Base-by-base conservation (phyloP, 1,140 invertebrate genomes). In the Antheraea pernyi region DNA sequence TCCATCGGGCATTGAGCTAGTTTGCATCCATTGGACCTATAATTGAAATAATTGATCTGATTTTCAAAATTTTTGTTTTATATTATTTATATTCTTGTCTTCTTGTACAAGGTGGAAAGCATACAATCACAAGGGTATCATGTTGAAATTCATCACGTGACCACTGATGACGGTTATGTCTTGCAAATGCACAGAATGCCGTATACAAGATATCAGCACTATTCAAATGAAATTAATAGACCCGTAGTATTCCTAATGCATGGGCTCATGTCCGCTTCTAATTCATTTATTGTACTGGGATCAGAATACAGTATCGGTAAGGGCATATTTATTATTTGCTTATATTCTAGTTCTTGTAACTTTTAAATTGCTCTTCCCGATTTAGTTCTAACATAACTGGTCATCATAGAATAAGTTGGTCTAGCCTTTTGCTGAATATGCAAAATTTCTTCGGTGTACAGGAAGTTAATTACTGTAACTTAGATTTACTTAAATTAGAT, bases 241-340 rank as follows among this genome's bases (percentile, higher is more conserved):
- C 85, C 91, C 6, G 80, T 92, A 6, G 93, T 95, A 0, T 91
- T 95, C 13, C 70, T 96, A 7, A 95, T 95, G 88, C 96, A 96
- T 76, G 95, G 95, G 10, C 81, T 96, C 3, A 84, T 94, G 19
- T 91, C 89, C 7, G 94, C 94, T 58, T 94, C 94, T 0, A 91
- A 92, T 0, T 93, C 94, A 75, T 96, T 92, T 88, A 88, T 95
- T 16, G 7, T 59, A 39, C 37, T 86, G 22, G 85, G 85, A 10
- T 69, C 80, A 3, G 70, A 81, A 18, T 5, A 74, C 8, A 73
- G 80, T 53, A 67, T 88, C 18, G 88, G 87, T 89, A 81, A 75
- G 77, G 59, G 11, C 8, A n/a, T 0, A 42, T 0, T 11, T 3
- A 42, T 42, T 42, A 42, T 42, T 42, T 42, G 39, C 39, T 42